Evolutionary conservation across 1,140 invertebrate species (phyloP), one percentile per base, ranked within the genome.

Genomic region (Bombus picipes): DNA sequence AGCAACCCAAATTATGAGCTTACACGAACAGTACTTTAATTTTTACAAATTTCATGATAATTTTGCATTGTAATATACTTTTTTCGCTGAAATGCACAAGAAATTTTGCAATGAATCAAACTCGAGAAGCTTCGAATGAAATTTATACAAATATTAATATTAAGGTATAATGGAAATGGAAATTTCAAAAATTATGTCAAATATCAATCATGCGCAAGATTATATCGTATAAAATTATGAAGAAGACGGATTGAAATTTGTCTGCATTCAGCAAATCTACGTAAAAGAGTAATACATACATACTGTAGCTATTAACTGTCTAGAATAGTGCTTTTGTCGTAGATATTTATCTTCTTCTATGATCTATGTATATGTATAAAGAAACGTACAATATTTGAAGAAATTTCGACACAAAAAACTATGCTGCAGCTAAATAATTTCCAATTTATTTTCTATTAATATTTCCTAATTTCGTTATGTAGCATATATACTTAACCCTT

Each of bases 211-310:
- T 80, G 71, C 57, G 41, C 25, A 22, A 53, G n/a, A 81, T 43
- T 15, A 66, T 65, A 41, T 28, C 3, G 10, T 18, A 28, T 25
- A 6, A 47, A 53, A 41, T 25, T 34, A 13, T 3, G 25, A 78
- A n/a, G 3, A 53, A 37, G 37, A 34, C 5, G 57, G 37, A 65
- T 28, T 22, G 3, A 71, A n/a, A 77, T 72, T 53, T 72, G 72
- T 87, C 89, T 88, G 83, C 87, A 86, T 91, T 89, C 89, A 90
- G 89, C 89, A 73, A 73, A 41, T 81, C 77, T 76, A 77, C 37
- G 47, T 65, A 53, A 53, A 22, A 53, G n/a, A n/a, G 13, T 5
- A 53, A 70, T 13, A 39, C 57, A 83, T 43, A 82, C 73, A 43
- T 73, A 62, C 15, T 47, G 13, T 62, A 53, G 47, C 47, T 53